phyloP scores from a whole-genome alignment of 1,140 invertebrate species.

The Galleria mellonella region DNA sequence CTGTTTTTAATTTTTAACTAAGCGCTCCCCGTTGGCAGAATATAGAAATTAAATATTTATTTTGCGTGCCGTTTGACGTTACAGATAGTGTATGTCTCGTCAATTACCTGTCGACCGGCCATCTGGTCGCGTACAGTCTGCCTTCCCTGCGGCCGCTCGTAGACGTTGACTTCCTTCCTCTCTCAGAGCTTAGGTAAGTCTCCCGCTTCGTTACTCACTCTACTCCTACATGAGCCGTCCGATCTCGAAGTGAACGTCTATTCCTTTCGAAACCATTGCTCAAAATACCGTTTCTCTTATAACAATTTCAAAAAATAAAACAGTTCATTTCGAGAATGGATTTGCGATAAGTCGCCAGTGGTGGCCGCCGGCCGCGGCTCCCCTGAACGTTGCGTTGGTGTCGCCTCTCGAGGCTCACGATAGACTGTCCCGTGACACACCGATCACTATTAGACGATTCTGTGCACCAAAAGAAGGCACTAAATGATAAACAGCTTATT shows the following conservation, averaged over 20 bases:
- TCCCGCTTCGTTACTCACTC: neutral
- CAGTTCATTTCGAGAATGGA: conserved; percentile 3
- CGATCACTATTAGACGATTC: conserved; percentile 43
- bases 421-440: conserved; percentile 24
- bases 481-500: conserved; percentile 69
- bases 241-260: conserved; percentile 1
- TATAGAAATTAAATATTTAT: neutral
- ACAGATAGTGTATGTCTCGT: conserved; percentile 95
- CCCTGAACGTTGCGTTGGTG: neutral
- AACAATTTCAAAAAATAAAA: neutral
- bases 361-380: neutral
- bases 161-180: conserved; percentile 94
- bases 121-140: conserved; percentile 92
- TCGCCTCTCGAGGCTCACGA: conserved; percentile 5
- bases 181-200: conserved; percentile 92
- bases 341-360: neutral
- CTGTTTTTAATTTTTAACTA: too few species aligned
- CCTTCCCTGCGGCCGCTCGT: conserved; percentile 93
- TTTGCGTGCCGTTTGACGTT: conserved; percentile 31
- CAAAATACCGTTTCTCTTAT: too few species aligned
- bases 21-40: too few species aligned
- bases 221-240: neutral
- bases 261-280: too few species aligned
- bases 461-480: conserved; percentile 57
- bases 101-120: conserved; percentile 95